Conservation (phyloP, 2,797 vertebrate genomes). For the Aratinga solstitialis region DNA sequence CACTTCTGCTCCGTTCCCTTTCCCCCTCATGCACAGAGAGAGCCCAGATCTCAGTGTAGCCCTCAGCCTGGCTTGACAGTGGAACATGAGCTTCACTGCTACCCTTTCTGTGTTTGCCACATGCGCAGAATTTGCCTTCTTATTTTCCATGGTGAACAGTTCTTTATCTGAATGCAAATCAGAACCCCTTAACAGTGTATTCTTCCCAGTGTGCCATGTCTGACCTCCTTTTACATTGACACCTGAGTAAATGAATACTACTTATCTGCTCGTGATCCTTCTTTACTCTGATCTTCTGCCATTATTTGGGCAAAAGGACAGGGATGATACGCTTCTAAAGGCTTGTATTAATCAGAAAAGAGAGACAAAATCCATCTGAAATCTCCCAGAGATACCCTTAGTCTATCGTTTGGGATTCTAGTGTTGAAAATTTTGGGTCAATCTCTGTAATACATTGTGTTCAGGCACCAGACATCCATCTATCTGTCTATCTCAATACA, state of each 20-base stretch:
- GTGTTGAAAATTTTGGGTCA: constrained; percentile 41
- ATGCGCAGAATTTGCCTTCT: neutral
- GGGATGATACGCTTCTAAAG: neutral
- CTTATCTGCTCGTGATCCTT: constrained; percentile 4
- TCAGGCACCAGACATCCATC: constrained; percentile 37
- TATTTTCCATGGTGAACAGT: fast-evolving
- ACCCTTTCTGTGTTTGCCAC: neutral
- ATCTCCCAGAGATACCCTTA: neutral
- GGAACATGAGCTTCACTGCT: neutral
- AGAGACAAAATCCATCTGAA: constrained; percentile 12
- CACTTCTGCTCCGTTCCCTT: neutral
- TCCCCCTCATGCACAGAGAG: neutral
- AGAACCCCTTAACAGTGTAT: neutral
- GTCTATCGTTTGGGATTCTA: constrained; percentile 5
- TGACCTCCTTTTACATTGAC: neutral
- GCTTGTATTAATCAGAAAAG: constrained; percentile 33
- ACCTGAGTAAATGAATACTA: neutral
- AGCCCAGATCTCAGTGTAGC: neutral
- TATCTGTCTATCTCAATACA: constrained; percentile 55
- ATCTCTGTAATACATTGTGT: constrained; percentile 6
- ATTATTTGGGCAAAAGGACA: constrained; percentile 18
- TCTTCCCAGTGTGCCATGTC: neutral
- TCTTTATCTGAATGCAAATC: neutral
- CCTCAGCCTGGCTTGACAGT: neutral
- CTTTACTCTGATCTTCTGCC: constrained; percentile 15